phyloP scores from a whole-genome alignment of 1,140 invertebrate genomes.

The Lycorma delicatula region DNA sequence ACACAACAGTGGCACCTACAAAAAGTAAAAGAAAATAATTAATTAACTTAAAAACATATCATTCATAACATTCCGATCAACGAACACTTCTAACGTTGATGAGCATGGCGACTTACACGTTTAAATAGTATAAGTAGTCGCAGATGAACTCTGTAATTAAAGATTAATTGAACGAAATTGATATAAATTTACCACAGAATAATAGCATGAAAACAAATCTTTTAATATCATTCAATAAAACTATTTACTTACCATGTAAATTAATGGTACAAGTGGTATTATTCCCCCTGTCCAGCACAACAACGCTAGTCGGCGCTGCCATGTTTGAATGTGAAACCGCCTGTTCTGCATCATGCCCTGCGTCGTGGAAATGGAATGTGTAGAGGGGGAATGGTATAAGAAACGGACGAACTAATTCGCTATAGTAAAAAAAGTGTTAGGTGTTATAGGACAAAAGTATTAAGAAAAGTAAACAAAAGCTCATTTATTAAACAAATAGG shows the following conservation, averaged over 20 bases:
- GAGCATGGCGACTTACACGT: conserved; percentile 1
- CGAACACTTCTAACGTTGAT: background rate
- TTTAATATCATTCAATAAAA: background rate
- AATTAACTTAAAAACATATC: background rate
- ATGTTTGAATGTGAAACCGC: conserved; percentile 44
- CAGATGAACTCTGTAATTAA: no score
- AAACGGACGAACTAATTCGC: no score
- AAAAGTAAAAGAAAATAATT: conserved; percentile 29
- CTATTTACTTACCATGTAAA: conserved; percentile 64
- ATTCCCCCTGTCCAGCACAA: conserved; percentile 86
- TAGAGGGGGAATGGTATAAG: conserved; percentile 1
- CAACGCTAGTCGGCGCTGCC: conserved; percentile 83
- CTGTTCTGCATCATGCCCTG: conserved; percentile 9
- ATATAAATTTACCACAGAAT: no score
- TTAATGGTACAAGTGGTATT: conserved; percentile 92
- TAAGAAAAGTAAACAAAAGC: conserved; percentile 4
- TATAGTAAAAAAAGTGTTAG: no score
- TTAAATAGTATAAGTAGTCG: no score
- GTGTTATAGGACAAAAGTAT: background rate
- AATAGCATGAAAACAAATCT: no score
- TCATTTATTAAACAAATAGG: background rate
- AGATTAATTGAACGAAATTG: no score
- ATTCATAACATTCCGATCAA: background rate
- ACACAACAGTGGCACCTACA: conserved; percentile 85
- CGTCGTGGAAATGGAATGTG: background rate